phyloP scores from a whole-genome alignment of 1,140 invertebrate genomes.

The Drosophila ogumai region DNA sequence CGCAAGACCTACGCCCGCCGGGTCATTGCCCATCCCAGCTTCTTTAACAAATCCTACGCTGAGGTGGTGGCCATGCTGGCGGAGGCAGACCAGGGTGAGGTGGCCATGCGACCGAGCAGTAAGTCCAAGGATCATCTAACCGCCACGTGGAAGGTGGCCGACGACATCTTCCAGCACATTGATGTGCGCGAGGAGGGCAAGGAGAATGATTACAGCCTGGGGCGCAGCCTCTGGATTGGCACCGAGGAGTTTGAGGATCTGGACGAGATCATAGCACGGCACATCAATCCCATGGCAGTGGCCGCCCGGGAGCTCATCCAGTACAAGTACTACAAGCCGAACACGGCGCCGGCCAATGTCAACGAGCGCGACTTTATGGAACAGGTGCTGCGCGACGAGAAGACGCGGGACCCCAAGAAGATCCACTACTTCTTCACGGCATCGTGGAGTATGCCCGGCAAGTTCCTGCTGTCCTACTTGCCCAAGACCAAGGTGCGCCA shows the following conservation, averaged over 20 bases:
- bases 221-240: constrained; percentile 93
- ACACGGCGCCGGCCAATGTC: constrained; percentile 86
- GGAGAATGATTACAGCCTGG: constrained; percentile 97
- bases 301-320: constrained; percentile 95
- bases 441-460: constrained; percentile 95
- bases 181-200: constrained; percentile 98
- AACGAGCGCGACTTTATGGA: constrained; percentile 92
- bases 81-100: constrained; percentile 97
- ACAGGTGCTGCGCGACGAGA: constrained; percentile 94
- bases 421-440: constrained; percentile 97
- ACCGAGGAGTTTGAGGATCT: constrained; percentile 98
- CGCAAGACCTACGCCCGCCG: constrained; percentile 94
- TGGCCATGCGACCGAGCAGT: constrained; percentile 97
- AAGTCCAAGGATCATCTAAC: constrained; percentile 98
- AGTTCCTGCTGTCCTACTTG: constrained; percentile 97
- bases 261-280: constrained; percentile 98
- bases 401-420: constrained; percentile 92
- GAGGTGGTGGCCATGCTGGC: constrained; percentile 96
- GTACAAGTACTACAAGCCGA: constrained; percentile 95
- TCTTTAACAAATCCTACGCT: constrained; percentile 97
- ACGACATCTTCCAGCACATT: constrained; percentile 97
- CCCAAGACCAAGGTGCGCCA: constrained; percentile 93
- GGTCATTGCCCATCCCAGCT: constrained; percentile 98
- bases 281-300: constrained; percentile 98
- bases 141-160: constrained; percentile 99